These are phyloP conservation scores for Odontocerum albicorne DNA, from an alignment of 2,888 invertebrate genomes.

Conservation along the genomic window DNA sequence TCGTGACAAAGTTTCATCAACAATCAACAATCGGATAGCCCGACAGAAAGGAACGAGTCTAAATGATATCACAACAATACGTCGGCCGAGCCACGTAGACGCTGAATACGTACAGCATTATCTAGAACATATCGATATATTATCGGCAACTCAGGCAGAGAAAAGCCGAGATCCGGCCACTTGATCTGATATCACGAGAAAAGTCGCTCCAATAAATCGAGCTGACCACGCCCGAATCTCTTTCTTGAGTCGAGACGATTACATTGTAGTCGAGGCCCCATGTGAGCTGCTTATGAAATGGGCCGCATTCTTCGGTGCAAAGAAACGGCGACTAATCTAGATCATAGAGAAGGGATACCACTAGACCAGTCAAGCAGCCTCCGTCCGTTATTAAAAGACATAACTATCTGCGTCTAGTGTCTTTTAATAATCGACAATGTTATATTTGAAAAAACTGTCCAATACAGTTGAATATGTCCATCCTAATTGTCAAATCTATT, in stretches of 20 bases:
- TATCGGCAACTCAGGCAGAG: background rate
- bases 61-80: too few relatives aligned
- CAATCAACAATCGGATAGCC: too few relatives aligned
- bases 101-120: too few relatives aligned
- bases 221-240: slow-evolving; percentile 12
- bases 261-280: slow-evolving; percentile 7
- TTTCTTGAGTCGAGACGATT: slow-evolving; percentile 5
- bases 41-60: too few relatives aligned
- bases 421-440: too few relatives aligned
- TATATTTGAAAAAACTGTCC: too few relatives aligned
- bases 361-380: background rate
- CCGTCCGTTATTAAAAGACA: background rate
- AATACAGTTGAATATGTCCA: too few relatives aligned
- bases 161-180: background rate
- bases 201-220: slow-evolving; percentile 10
- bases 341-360: slow-evolving; percentile 7
- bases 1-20: too few relatives aligned
- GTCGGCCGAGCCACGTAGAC: too few relatives aligned
- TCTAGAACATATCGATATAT: too few relatives aligned
- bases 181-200: slow-evolving; percentile 16
- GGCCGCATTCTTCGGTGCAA: slow-evolving; percentile 26
- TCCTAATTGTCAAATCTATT: too few relatives aligned
- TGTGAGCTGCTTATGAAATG: slow-evolving; percentile 26
- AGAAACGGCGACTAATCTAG: slow-evolving; percentile 21
- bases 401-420: background rate